Evolutionary conservation across 2,113 vertebrate species (phyloP).

Genomic region (Elgaria multicarinata): DNA sequence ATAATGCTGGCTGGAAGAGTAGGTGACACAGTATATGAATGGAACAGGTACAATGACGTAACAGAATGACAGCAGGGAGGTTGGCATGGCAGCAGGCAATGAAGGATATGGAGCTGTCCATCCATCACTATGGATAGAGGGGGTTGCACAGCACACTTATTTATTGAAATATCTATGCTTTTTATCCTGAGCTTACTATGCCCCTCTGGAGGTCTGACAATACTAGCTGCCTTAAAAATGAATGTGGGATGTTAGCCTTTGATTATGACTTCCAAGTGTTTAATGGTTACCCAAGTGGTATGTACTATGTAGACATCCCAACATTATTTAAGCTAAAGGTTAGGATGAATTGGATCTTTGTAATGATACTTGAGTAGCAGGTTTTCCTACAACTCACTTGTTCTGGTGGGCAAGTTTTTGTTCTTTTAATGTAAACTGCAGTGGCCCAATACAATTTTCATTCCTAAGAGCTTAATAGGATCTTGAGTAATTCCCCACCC

Average conservation of each 20-base stretch:
- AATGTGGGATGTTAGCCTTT: not conserved
- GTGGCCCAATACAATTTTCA: not conserved
- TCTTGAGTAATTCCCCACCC: not conserved
- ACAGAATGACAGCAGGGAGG: not conserved
- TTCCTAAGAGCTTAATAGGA: not conserved
- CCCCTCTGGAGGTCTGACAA: not conserved
- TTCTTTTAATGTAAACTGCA: not conserved
- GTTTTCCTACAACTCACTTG: not conserved
- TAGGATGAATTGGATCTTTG: not conserved
- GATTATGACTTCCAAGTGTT: not conserved
- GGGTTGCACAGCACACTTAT: not conserved
- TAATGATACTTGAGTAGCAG: not conserved
- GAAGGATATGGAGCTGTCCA: not conserved
- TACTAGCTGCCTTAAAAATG: not conserved
- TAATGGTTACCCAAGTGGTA: not conserved
- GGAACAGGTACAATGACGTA: not conserved
- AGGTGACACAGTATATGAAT: not conserved
- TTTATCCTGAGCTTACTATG: not conserved
- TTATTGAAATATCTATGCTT: not conserved
- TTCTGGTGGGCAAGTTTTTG: not conserved
- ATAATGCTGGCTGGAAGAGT: not conserved
- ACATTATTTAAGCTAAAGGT: not conserved
- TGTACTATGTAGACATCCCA: not conserved
- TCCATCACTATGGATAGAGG: not conserved
- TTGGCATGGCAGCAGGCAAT: not conserved